A percentile compares a stretch with the other conserved stretches of the same genome.
These are phyloP conservation scores for Athene cunicularia DNA, from an alignment of 2,113 vertebrate genomes.

Conservation along the genomic window DNA sequence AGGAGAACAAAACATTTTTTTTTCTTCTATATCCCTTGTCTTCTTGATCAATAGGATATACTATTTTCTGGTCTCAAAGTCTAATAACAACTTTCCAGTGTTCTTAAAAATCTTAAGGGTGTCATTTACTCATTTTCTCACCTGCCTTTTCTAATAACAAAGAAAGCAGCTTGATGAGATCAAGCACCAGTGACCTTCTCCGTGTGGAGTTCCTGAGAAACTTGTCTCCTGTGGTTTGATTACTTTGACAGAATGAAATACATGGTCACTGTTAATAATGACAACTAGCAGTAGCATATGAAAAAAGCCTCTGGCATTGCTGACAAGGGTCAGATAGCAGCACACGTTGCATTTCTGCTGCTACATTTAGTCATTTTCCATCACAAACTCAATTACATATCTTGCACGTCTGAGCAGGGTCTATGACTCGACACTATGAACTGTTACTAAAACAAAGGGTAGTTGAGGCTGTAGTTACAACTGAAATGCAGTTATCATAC, in stretches of 20 bases:
- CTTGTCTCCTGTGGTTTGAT: slow-evolving; percentile 6
- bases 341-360: background rate
- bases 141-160: slow-evolving; percentile 38
- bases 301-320: background rate
- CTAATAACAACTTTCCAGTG: background rate
- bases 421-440: background rate
- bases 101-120: background rate
- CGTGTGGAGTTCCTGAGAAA: background rate
- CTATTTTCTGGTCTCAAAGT: background rate
- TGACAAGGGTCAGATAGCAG: slow-evolving; percentile 40
- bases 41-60: background rate
- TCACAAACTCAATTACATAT: background rate
- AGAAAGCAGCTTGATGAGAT: background rate
- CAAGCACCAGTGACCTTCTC: slow-evolving; percentile 1
- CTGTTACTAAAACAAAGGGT: background rate
- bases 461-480: background rate
- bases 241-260: slow-evolving; percentile 38
- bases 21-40: background rate
- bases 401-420: background rate
- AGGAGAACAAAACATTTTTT: background rate
- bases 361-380: background rate
- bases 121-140: slow-evolving; percentile 1
- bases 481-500: background rate
- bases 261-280: slow-evolving; percentile 26
- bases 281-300: background rate